Percentiles rank a stretch among this genome's conserved stretches.
Evolutionary conservation across 2,888 invertebrate species (phyloP).

Genomic region (Lapara coniferarum): DNA sequence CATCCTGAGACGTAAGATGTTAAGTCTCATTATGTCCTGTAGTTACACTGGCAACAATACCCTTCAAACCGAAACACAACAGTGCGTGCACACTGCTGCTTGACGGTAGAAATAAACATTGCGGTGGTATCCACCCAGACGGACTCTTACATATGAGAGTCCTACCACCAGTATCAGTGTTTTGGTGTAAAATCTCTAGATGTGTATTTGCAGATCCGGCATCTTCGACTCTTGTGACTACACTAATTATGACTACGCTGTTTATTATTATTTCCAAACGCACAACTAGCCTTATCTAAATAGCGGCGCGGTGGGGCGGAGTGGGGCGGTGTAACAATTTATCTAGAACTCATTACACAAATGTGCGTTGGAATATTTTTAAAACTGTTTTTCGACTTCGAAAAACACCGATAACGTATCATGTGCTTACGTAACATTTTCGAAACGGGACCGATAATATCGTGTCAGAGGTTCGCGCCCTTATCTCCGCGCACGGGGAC

Average conservation of each 20-base stretch:
- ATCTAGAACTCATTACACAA: constrained; percentile 29
- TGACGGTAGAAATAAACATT: too few relatives aligned
- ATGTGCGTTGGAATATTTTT: constrained; percentile 41
- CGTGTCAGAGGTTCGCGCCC: constrained; percentile 47
- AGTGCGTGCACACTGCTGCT: too few relatives aligned
- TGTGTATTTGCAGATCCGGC: too few relatives aligned
- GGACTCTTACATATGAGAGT: too few relatives aligned
- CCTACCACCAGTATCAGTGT: too few relatives aligned
- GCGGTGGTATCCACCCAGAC: too few relatives aligned
- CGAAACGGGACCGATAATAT: constrained; percentile 45
- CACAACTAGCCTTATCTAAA: constrained; percentile 8
- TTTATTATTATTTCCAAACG: constrained; percentile 21
- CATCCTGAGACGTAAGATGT: too few relatives aligned
- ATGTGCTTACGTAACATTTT: constrained; percentile 43
- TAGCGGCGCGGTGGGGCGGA: background rate
- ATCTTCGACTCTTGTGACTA: background rate
- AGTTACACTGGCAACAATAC: too few relatives aligned
- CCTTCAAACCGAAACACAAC: too few relatives aligned
- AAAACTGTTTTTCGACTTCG: constrained; percentile 46
- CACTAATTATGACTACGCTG: background rate
- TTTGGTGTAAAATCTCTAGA: too few relatives aligned
- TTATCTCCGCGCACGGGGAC: constrained; percentile 37
- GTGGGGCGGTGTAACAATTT: constrained; percentile 15
- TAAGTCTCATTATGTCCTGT: too few relatives aligned
- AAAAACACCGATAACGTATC: constrained; percentile 49